A percentile compares a stretch with the other conserved stretches of the same genome.
These are phyloP conservation scores for Mycetomoellerius zeteki DNA, from an alignment of 1,140 invertebrate species.

Conservation along the genomic window DNA sequence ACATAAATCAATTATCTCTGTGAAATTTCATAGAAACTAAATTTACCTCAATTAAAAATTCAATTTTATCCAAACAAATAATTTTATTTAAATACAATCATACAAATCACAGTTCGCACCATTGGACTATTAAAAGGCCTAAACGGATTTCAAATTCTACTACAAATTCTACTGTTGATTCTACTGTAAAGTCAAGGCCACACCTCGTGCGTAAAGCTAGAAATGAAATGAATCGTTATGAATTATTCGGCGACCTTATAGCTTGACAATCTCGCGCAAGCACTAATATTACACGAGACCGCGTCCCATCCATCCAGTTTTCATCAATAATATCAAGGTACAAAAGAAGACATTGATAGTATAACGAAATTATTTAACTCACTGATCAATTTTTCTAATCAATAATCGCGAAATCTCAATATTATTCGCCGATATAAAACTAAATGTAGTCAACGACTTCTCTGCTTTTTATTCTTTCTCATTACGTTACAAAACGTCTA, in stretches of 20 bases:
- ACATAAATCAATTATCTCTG: not conserved
- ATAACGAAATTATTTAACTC: conserved; percentile 14
- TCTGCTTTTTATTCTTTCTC: not conserved
- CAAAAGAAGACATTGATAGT: not conserved
- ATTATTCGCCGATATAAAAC: not conserved
- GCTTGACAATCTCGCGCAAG: not conserved
- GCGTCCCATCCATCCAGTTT: not conserved
- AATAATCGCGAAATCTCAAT: not conserved
- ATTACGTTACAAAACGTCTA: not conserved
- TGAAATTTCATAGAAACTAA: not conserved
- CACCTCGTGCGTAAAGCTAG: conserved; percentile 35
- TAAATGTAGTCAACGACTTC: not conserved
- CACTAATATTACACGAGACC: not conserved
- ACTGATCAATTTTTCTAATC: not conserved
- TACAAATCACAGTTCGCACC: not conserved
- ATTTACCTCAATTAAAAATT: not conserved
- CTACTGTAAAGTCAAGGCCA: conserved; percentile 31
- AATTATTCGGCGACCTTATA: conserved; percentile 56
- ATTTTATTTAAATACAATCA: not conserved
- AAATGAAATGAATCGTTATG: conserved; percentile 36
- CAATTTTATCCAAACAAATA: not conserved
- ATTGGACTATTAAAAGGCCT: no score
- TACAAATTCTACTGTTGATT: not conserved
- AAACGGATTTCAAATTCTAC: conserved; percentile 5
- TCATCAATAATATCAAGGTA: not conserved